Conservation (phyloP, 2,797 vertebrate species). For the Strix occidentalis region DNA sequence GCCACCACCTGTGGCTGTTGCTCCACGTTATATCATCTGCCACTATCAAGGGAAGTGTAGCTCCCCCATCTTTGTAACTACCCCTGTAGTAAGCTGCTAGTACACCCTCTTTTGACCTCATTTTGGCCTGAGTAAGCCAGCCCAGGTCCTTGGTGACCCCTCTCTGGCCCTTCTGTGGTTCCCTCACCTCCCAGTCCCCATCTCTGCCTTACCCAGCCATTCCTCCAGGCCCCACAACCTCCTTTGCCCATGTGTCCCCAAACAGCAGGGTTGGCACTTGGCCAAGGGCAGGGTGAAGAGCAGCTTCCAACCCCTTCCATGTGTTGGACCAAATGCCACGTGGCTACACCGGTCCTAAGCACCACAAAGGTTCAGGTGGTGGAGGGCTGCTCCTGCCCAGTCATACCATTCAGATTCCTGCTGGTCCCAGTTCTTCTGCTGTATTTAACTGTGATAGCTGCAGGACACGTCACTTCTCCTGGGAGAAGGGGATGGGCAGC, state of each 20-base stretch:
- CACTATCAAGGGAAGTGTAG: fast-evolving
- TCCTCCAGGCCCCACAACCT: background rate
- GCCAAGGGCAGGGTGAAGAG: background rate
- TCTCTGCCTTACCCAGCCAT: background rate
- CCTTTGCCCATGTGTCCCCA: background rate
- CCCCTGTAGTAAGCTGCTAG: background rate
- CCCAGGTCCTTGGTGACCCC: background rate
- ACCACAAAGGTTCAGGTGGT: background rate
- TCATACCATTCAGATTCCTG: background rate
- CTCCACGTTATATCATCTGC: fast-evolving
- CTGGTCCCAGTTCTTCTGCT: background rate
- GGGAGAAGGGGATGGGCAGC: background rate
- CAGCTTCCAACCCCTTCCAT: background rate
- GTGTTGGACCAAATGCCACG: fast-evolving
- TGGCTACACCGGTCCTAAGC: background rate
- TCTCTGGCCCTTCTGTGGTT: background rate
- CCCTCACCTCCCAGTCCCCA: background rate
- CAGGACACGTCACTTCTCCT: background rate
- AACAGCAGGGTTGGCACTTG: background rate
- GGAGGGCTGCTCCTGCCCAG: background rate
- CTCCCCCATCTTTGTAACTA: background rate
- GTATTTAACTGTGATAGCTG: background rate
- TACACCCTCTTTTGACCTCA: background rate
- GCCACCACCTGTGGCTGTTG: background rate
- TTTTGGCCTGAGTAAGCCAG: background rate